Percentiles rank a stretch among this genome's conserved stretches.
Conservation (phyloP, 2,888 invertebrate species). For the Lamellibrachia columna region DNA sequence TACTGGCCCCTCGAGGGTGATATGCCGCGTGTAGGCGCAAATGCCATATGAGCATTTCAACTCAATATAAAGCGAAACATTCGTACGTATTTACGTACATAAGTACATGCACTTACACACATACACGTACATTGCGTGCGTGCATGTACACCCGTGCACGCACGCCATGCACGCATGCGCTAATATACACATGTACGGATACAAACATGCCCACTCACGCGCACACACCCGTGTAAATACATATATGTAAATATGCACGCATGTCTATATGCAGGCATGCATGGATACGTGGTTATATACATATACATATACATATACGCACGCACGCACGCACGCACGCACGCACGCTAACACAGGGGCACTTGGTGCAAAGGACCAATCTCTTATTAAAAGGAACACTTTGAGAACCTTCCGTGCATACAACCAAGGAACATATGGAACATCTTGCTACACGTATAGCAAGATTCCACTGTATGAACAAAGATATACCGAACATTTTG, state of each 20-base stretch:
- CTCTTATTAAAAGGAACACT: too few species aligned
- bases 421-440: not conserved
- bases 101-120: conserved; percentile 17
- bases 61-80: not conserved
- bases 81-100: conserved; percentile 23
- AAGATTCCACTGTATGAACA: not conserved
- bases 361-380: not conserved
- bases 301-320: not conserved
- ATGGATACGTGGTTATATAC: conserved; percentile 18
- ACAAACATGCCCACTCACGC: too few species aligned
- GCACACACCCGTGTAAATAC: not conserved
- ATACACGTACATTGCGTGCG: conserved; percentile 17
- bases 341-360: not conserved
- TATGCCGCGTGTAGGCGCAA: not conserved
- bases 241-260: conserved; percentile 20
- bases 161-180: not conserved
- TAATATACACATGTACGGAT: too few species aligned
- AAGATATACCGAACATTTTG: not conserved
- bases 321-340: not conserved
- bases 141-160: not conserved
- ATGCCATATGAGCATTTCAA: not conserved
- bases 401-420: not conserved
- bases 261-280: not conserved
- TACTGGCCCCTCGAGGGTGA: not conserved
- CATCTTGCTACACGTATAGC: not conserved